A percentile compares a stretch with the other conserved stretches of the same genome.
These are phyloP conservation scores for Pandion haliaetus DNA, from an alignment of 2,113 vertebrate species.

Conservation along the genomic window DNA sequence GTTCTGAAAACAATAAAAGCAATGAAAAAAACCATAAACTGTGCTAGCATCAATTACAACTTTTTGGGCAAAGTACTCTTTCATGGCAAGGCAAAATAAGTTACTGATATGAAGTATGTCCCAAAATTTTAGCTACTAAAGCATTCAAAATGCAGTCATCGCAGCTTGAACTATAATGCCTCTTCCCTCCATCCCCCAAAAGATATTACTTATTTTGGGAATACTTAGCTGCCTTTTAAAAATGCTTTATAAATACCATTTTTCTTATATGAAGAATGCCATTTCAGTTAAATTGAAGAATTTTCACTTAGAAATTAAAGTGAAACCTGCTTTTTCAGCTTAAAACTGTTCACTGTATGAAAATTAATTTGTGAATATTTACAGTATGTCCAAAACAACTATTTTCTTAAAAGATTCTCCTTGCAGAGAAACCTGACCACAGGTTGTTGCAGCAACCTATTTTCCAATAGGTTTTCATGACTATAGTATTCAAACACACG, in stretches of 20 bases:
- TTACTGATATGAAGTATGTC: not conserved
- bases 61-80: not conserved
- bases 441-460: not conserved
- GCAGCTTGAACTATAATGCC: not conserved
- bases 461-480: not conserved
- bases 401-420: not conserved
- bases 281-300: not conserved
- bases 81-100: not conserved
- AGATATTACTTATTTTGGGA: not conserved
- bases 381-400: not conserved
- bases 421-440: not conserved
- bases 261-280: not conserved
- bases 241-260: not conserved
- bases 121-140: not conserved
- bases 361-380: not conserved
- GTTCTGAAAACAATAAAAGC: not conserved
- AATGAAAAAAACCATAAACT: not conserved
- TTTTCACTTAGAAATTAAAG: not conserved
- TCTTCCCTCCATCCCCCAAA: not conserved
- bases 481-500: rapidly evolving
- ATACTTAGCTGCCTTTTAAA: not conserved
- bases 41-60: not conserved
- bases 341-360: not conserved
- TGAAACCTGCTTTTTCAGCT: not conserved
- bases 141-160: not conserved